Evolutionary conservation across 2,797 vertebrate species (phyloP).

Genomic region (Enteromius viviparus): DNA sequence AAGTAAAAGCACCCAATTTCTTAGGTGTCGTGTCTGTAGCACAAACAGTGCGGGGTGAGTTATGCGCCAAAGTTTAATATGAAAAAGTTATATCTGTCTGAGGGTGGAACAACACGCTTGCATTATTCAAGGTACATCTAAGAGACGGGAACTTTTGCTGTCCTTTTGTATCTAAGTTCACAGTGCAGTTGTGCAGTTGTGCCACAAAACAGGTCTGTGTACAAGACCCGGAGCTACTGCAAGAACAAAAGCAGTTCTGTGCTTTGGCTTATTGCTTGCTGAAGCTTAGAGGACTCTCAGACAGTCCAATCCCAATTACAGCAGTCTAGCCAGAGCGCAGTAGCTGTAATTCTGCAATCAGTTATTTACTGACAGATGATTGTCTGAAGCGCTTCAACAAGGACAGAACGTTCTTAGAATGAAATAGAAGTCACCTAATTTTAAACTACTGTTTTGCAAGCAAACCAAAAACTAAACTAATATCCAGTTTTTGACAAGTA

Average conservation of each 20-base stretch:
- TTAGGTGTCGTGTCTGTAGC: background rate
- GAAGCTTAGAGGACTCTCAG: conserved; percentile 30
- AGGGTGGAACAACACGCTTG: background rate
- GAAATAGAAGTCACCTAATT: background rate
- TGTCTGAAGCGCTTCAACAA: conserved; percentile 51
- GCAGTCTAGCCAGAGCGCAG: conserved; percentile 22
- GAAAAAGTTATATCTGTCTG: background rate
- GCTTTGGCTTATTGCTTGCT: conserved; percentile 34
- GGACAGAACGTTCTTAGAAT: conserved; percentile 22
- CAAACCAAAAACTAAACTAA: background rate
- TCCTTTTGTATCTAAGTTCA: conserved; percentile 24
- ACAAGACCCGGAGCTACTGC: background rate
- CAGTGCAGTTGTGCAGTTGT: conserved; percentile 29
- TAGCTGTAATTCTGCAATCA: conserved; percentile 23
- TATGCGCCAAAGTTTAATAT: background rate
- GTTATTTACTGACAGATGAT: conserved; percentile 31
- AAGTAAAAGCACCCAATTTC: background rate
- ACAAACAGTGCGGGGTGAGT: background rate
- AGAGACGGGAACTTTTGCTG: background rate
- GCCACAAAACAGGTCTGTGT: background rate
- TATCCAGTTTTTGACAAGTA: background rate
- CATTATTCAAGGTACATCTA: conserved; percentile 6
- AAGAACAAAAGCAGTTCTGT: background rate
- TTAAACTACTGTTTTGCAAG: background rate
- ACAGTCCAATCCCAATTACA: conserved; percentile 27